Conservation (phyloP, 2,113 vertebrate genomes). For the Phoxinus phoxinus region DNA sequence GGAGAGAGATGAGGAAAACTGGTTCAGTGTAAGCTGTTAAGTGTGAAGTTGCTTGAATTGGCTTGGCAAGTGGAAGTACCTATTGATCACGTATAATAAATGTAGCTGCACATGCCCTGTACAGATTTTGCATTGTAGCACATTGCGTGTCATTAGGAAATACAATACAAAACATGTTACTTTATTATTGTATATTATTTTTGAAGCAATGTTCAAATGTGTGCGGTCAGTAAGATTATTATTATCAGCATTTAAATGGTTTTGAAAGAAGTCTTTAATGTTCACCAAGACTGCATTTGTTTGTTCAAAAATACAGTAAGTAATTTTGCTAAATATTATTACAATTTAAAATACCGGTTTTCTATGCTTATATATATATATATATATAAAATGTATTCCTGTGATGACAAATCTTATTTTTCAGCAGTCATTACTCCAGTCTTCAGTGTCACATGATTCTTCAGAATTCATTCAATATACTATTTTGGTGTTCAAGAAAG, state of each 20-base stretch:
- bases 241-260: neutral
- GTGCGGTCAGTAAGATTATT: neutral
- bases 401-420: neutral
- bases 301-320: neutral
- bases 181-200: neutral
- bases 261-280: neutral
- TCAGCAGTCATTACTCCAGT: neutral
- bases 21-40: neutral
- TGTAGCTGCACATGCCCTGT: neutral
- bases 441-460: neutral
- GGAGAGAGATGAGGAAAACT: neutral
- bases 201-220: neutral
- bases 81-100: constrained; percentile 14
- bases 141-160: constrained; percentile 1
- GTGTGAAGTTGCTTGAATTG: neutral
- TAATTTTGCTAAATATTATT: neutral
- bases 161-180: neutral
- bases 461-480: neutral
- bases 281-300: neutral
- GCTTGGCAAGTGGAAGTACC: neutral
- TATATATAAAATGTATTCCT: neutral
- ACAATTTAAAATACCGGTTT: neutral
- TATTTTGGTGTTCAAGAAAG: neutral
- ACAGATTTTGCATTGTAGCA: neutral
- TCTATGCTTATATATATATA: neutral